Evolutionary conservation across 2,888 invertebrate genomes (phyloP).

Genomic region (Gastracanthus pulcherrimus): DNA sequence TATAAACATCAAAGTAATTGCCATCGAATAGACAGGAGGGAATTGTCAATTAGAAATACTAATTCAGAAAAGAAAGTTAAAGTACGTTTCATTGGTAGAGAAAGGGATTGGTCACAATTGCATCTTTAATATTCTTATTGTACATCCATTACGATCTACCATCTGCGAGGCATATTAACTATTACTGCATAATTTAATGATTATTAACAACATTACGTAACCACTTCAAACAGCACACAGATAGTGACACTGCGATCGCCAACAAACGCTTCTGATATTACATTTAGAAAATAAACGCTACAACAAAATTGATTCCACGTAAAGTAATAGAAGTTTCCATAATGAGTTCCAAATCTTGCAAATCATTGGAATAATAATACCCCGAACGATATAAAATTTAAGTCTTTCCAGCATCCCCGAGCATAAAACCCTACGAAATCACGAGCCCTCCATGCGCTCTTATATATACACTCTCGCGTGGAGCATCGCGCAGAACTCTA

Average conservation of each 20-base stretch:
- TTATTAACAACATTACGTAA: background rate
- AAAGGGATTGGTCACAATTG: background rate
- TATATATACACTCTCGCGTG: background rate
- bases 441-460: background rate
- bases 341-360: background rate
- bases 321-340: background rate
- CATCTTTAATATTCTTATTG: background rate
- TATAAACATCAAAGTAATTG: no score
- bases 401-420: background rate
- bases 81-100: background rate
- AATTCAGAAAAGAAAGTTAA: background rate
- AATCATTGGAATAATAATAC: background rate
- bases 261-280: background rate
- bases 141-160: background rate
- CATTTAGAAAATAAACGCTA: background rate
- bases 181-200: background rate
- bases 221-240: background rate
- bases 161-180: background rate
- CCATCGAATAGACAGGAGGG: background rate
- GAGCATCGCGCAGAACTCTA: background rate
- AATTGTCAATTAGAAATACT: background rate
- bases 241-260: background rate
- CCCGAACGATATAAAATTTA: background rate
- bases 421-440: background rate
- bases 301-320: background rate